Base-by-base conservation (phyloP, 2,888 invertebrate genomes). In the Therioaphis trifolii region DNA sequence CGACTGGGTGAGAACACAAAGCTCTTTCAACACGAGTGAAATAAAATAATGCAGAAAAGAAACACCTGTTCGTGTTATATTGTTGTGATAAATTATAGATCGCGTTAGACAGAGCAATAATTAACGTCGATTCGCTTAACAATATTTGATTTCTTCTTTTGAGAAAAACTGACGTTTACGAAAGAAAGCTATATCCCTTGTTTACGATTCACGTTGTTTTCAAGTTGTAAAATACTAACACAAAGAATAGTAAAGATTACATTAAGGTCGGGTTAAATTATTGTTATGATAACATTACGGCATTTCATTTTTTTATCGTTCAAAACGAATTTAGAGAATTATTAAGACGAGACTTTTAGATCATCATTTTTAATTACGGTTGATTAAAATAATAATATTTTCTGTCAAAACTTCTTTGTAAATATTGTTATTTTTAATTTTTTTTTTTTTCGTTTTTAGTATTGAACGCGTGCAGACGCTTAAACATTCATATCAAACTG, bases 361-460 rank as follows among this genome's bases (percentile, higher is more conserved):
- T 29, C 49, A 72, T 52, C 29, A 72, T 72, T 29, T 72, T 72
- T 72, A 72, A 72, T 72, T 52, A 72, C 11, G 7, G 72, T 72
- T 72, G 29, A 72, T 72, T 72, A 49, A 52, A 49, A 49, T 49
- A 72, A 71, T 43, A 43, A 71, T n/a, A 49, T n/a, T 5, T 49
- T 49, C 52, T 49, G n/a, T 72, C n/a, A n/a, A 72, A 72, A 49
- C 72, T 49, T 72, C n/a, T n/a, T n/a, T n/a, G n/a, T n/a, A n/a
- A n/a, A 5, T 55, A 52, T 43, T 9, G 7, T 52, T 55, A 55
- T 21, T 7, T 55, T 9, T 55, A 72, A 72, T n/a, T 27, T 61
- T 61, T 35, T 46, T 71, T 27, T 71, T 71, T 18, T 12, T 69
- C 24, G 7, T 55, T 15, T 15, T 55, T 21, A 1, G 9, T 18